Evolutionary conservation across 2,113 vertebrate genomes (phyloP).

Genomic region (Solea senegalensis): DNA sequence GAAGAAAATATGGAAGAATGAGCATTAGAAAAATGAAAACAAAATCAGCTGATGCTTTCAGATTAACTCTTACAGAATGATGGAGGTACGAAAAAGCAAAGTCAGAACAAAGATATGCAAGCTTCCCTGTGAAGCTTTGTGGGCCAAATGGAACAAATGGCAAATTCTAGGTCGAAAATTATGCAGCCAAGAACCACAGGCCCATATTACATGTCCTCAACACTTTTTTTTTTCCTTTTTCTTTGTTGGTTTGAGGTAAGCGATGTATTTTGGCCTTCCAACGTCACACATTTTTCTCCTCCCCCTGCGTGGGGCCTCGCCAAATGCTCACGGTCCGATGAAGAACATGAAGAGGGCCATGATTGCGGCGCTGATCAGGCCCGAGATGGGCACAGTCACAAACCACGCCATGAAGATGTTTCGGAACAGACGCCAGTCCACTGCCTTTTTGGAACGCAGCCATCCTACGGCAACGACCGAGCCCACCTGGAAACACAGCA

Average conservation of each 20-base stretch:
- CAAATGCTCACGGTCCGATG: constrained; percentile 58
- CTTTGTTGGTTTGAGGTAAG: constrained; percentile 60
- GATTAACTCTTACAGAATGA: constrained; percentile 67
- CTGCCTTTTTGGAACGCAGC: constrained; percentile 93
- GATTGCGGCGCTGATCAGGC: constrained; percentile 93
- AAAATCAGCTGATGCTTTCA: constrained; percentile 21
- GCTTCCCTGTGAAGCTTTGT: constrained; percentile 43
- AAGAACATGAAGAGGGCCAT: constrained; percentile 90
- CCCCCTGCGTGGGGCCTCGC: constrained; percentile 17
- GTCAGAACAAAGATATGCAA: constrained; percentile 57
- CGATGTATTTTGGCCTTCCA: constrained; percentile 56
- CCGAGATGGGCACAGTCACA: constrained; percentile 95
- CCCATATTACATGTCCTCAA: constrained; percentile 50
- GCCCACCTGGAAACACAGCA: constrained; percentile 84
- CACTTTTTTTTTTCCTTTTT: constrained; percentile 18
- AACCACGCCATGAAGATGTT: constrained; percentile 99
- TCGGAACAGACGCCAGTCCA: constrained; percentile 96
- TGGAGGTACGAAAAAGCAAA: constrained; percentile 63
- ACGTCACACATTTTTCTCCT: constrained; percentile 35
- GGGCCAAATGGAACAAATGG: constrained; percentile 49
- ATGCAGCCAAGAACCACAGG: constrained; percentile 69
- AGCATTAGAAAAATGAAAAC: constrained; percentile 42
- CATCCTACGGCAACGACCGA: constrained; percentile 96
- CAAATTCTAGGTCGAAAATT: constrained; percentile 57
- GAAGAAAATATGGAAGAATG: constrained; percentile 15